Conservation (phyloP, 2,797 vertebrate species). For the Helicolenus hilgendorfi region DNA sequence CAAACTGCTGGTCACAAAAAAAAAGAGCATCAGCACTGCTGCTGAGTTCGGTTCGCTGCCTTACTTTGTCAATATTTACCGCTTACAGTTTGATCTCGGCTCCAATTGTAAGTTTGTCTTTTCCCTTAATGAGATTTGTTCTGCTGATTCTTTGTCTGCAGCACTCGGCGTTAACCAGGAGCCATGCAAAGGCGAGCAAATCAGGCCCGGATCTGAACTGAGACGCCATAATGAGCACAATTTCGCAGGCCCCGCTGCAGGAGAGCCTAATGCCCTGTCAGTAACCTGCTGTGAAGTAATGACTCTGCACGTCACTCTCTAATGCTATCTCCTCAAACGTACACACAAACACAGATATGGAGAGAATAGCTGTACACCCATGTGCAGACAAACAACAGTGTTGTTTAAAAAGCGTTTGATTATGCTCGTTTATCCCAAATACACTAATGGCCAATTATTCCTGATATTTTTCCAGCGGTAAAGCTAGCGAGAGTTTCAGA, state of each 20-base stretch:
- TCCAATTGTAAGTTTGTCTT: slow-evolving; percentile 11
- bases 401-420: slow-evolving; percentile 39
- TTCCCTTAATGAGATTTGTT: slow-evolving; percentile 71
- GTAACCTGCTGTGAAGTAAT: slow-evolving; percentile 81
- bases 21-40: background rate
- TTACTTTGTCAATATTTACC: slow-evolving; percentile 61
- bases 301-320: slow-evolving; percentile 49
- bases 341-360: slow-evolving; percentile 24
- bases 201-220: slow-evolving; percentile 42
- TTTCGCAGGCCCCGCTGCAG: slow-evolving; percentile 41
- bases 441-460: slow-evolving; percentile 85
- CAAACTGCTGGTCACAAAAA: slow-evolving; percentile 15
- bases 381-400: slow-evolving; percentile 45
- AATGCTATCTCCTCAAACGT: slow-evolving; percentile 32
- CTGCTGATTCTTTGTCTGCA: slow-evolving; percentile 25
- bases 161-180: slow-evolving; percentile 1
- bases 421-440: slow-evolving; percentile 46
- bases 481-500: background rate
- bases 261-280: slow-evolving; percentile 56
- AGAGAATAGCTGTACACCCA: slow-evolving; percentile 3
- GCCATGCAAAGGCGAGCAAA: slow-evolving; percentile 23
- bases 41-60: background rate
- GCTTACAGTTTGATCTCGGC: slow-evolving; percentile 39
- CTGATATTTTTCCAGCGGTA: slow-evolving; percentile 19
- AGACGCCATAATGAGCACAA: slow-evolving; percentile 72